Conservation (phyloP, 2,888 invertebrate species). For the Polia nebulosa region DNA sequence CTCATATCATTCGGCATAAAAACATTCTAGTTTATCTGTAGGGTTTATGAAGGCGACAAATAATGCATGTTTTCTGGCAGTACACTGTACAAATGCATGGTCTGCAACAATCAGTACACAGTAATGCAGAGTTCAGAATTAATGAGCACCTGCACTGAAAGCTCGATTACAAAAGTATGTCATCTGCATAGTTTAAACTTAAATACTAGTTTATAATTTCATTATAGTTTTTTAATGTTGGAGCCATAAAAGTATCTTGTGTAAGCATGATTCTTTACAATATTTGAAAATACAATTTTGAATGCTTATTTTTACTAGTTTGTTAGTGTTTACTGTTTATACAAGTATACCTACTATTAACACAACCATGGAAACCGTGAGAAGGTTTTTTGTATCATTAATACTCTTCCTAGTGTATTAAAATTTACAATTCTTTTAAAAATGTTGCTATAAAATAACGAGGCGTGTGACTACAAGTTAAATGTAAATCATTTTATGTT, state of each 20-base stretch:
- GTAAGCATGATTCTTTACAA: constrained; percentile 19
- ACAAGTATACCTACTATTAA: constrained; percentile 65
- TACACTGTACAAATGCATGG: not conserved
- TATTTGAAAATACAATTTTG: constrained; percentile 34
- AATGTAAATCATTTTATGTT: constrained; percentile 22
- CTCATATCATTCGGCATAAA: not conserved
- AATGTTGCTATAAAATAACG: constrained; percentile 23
- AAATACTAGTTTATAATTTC: not conserved
- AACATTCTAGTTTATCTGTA: not conserved
- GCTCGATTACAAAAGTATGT: not conserved
- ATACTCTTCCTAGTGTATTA: constrained; percentile 37
- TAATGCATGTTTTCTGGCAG: not conserved
- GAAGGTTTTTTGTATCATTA: constrained; percentile 61
- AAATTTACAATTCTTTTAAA: constrained; percentile 25
- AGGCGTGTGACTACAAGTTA: constrained; percentile 13
- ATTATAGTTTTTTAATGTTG: constrained; percentile 5
- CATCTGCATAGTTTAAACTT: not conserved
- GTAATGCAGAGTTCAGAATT: not conserved
- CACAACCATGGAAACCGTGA: constrained; percentile 77
- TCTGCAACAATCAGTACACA: not conserved
- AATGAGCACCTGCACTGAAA: not conserved
- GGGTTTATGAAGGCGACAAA: constrained; percentile 8
- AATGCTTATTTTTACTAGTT: constrained; percentile 36
- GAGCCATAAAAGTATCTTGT: constrained; percentile 11
- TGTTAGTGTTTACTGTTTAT: constrained; percentile 55